phyloP scores from a whole-genome alignment of 2,113 vertebrate species.

The Agapornis roseicollis region DNA sequence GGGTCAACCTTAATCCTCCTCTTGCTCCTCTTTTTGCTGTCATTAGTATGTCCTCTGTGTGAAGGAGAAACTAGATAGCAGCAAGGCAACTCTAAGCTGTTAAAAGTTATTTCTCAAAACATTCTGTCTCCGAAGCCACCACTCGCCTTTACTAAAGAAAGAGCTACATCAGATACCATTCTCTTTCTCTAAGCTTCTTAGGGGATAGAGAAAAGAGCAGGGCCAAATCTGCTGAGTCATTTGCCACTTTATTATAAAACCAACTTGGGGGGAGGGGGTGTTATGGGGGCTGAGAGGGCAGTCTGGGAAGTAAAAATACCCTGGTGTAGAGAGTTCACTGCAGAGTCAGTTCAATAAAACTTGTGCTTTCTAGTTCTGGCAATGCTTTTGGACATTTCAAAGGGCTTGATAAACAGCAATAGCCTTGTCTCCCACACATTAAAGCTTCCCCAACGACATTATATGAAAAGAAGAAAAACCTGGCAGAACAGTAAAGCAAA shows the following conservation, averaged over 20 bases:
- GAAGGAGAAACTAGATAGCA: neutral
- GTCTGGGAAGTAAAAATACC: neutral
- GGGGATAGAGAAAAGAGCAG: neutral
- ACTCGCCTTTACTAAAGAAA: neutral
- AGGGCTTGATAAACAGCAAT: constrained; percentile 77
- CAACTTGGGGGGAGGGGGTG: neutral
- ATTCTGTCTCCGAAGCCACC: neutral
- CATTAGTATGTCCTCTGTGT: neutral
- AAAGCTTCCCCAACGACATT: constrained; percentile 49
- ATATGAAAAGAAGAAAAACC: constrained; percentile 66
- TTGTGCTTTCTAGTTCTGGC: constrained; percentile 39
- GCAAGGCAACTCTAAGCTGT: neutral
- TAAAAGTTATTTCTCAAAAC: neutral
- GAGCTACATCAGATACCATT: neutral
- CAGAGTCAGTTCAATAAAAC: constrained; percentile 66
- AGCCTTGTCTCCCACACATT: constrained; percentile 74
- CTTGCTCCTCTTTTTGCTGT: neutral
- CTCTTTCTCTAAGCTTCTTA: neutral
- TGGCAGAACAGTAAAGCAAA: constrained; percentile 64
- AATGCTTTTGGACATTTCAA: constrained; percentile 69
- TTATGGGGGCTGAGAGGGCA: fast-evolving
- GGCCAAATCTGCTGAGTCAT: constrained; percentile 39
- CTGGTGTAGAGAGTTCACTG: constrained; percentile 49
- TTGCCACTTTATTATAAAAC: constrained; percentile 13
- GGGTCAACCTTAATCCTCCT: neutral